Percentiles rank a stretch among this genome's conserved stretches.
These are phyloP conservation scores for Albula glossodonta DNA, from an alignment of 2,113 vertebrate genomes.

Conservation along the genomic window DNA sequence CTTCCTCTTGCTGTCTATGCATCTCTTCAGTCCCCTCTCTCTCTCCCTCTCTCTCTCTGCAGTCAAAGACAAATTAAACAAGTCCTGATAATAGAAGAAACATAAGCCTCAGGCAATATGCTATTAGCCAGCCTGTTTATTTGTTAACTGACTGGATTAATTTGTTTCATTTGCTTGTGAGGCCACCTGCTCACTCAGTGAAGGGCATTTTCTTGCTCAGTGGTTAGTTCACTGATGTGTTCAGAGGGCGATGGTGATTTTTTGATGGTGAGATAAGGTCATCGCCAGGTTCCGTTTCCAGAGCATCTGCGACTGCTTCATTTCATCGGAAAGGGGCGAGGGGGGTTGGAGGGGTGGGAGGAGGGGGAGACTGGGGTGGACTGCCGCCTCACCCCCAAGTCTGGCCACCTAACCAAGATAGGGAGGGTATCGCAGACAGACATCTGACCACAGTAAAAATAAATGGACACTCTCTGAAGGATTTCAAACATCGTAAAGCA, in stretches of 20 bases:
- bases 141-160: conserved; percentile 65
- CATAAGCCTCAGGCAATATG: conserved; percentile 54
- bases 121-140: conserved; percentile 63
- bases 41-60: conserved; percentile 30
- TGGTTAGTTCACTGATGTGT: conserved; percentile 58
- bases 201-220: conserved; percentile 59
- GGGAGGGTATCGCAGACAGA: neutral
- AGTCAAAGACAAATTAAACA: conserved; percentile 59
- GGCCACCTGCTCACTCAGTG: conserved; percentile 59
- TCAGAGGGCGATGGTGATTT: conserved; percentile 59
- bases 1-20: neutral
- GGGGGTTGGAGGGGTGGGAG: too few relatives aligned
- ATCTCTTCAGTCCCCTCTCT: conserved; percentile 29
- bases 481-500: neutral
- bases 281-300: conserved; percentile 10
- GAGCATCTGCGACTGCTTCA: conserved; percentile 50
- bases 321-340: conserved; percentile 39
- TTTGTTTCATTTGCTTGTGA: conserved; percentile 59
- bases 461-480: neutral
- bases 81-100: conserved; percentile 49
- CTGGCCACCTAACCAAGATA: neutral
- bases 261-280: conserved; percentile 51
- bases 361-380: neutral
- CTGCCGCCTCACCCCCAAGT: neutral
- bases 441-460: conserved; percentile 26